A percentile compares a stretch with the other conserved stretches of the same genome.
phyloP scores from a whole-genome alignment of 2,113 vertebrate species.

The Stegostoma tigrinum region DNA sequence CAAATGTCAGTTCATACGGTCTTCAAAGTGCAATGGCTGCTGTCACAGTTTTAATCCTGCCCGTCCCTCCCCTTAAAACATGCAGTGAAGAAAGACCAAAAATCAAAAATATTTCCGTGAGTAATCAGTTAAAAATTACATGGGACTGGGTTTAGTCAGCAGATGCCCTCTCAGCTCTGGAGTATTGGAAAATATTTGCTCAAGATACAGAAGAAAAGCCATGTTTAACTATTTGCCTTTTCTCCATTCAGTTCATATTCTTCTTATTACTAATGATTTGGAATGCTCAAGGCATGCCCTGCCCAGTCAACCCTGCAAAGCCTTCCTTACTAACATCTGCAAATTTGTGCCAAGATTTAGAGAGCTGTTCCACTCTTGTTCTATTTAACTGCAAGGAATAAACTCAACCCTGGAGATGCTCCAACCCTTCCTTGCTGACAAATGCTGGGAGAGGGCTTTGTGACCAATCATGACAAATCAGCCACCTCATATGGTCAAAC shows the following conservation, averaged over 20 bases:
- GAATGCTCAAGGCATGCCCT: neutral
- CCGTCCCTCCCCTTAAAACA: neutral
- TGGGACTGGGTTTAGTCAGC: neutral
- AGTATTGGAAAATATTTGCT: neutral
- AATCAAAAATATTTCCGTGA: neutral
- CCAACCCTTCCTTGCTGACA: neutral
- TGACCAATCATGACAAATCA: neutral
- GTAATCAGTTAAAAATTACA: neutral
- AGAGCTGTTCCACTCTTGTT: too few relatives aligned
- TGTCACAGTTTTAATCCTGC: neutral
- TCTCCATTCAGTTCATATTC: neutral
- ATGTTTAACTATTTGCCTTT: neutral
- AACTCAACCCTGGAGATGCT: neutral
- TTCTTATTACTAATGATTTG: neutral
- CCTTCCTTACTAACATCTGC: neutral
- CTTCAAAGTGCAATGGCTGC: neutral
- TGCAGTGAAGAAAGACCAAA: neutral
- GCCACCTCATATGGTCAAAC: too few relatives aligned
- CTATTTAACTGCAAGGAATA: neutral
- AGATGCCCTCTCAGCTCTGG: neutral
- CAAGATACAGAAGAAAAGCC: neutral
- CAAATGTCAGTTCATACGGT: neutral
- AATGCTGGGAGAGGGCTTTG: neutral
- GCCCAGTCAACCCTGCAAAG: neutral
- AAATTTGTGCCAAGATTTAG: neutral